A percentile compares a stretch with the other conserved stretches of the same genome.
These are phyloP conservation scores for Furnarius figulus DNA, from an alignment of 2,113 vertebrate species.

Conservation along the genomic window DNA sequence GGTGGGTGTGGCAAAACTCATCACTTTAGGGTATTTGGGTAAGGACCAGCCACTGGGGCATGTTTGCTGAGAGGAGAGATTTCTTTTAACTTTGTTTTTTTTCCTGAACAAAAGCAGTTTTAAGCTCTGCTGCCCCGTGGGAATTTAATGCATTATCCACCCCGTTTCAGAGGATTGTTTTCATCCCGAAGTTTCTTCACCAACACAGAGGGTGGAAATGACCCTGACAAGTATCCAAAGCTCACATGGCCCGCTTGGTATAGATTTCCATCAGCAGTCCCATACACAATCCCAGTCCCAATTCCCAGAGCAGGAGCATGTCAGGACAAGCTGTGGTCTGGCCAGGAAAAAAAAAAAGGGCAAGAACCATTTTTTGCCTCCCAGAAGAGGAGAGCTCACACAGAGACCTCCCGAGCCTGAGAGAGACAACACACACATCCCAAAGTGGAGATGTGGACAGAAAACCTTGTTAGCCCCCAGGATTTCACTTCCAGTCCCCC, in stretches of 20 bases:
- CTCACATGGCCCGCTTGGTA: not conserved
- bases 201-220: not conserved
- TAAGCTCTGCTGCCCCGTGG: not conserved
- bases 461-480: not conserved
- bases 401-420: not conserved
- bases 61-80: not conserved
- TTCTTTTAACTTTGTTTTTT: not conserved
- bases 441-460: not conserved
- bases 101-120: not conserved
- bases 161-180: not conserved
- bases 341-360: slow-evolving; percentile 4
- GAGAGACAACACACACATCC: not conserved
- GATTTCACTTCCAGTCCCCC: not conserved
- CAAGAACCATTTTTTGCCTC: not conserved
- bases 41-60: not conserved
- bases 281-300: not conserved
- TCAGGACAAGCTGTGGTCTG: slow-evolving; percentile 41
- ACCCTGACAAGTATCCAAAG: not conserved
- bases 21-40: not conserved
- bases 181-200: not conserved
- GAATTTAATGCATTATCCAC: not conserved
- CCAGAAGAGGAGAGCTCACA: not conserved
- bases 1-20: not conserved
- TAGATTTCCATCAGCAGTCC: not conserved
- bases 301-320: slow-evolving; percentile 29